A percentile compares a stretch with the other conserved stretches of the same genome.
phyloP scores from a whole-genome alignment of 2,888 invertebrate species.

The Hermaeophaga mercurialis region DNA sequence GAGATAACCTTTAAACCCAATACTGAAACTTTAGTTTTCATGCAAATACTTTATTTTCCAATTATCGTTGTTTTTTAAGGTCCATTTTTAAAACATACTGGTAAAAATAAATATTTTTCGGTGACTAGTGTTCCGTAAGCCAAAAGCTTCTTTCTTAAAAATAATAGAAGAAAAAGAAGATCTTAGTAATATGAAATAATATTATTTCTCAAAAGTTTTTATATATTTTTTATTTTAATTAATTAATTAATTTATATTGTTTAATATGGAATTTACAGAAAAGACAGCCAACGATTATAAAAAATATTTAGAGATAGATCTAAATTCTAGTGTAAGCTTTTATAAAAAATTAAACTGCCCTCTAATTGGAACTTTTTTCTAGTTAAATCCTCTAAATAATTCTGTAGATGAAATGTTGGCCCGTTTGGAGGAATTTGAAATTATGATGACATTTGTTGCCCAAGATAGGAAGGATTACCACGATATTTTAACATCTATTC shows the following conservation, averaged over 20 bases:
- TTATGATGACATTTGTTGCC: conserved; percentile 44
- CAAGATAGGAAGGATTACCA: conserved; percentile 44
- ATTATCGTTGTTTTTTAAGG: too few species aligned
- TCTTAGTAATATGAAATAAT: too few species aligned
- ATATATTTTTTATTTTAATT: conserved; percentile 1
- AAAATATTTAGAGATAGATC: conserved; percentile 23
- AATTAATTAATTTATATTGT: neutral
- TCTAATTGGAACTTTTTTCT: conserved; percentile 10
- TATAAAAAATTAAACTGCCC: neutral
- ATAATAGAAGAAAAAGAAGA: too few species aligned
- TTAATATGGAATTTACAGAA: conserved; percentile 14
- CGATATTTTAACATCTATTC: conserved; percentile 40
- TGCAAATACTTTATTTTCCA: too few species aligned
- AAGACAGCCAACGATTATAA: conserved; percentile 23
- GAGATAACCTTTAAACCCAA: too few species aligned
- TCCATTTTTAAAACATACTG: too few species aligned
- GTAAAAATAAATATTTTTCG: too few species aligned
- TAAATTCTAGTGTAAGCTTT: conserved; percentile 21
- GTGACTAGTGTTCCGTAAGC: too few species aligned
- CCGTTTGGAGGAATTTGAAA: conserved; percentile 49
- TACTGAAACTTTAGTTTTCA: too few species aligned
- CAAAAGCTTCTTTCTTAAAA: too few species aligned
- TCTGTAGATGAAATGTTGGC: conserved; percentile 46
- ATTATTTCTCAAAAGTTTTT: too few species aligned
- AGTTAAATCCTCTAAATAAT: conserved; percentile 43